Evolutionary conservation across 2,888 invertebrate genomes (phyloP).

Genomic region (Pomacea canaliculata): DNA sequence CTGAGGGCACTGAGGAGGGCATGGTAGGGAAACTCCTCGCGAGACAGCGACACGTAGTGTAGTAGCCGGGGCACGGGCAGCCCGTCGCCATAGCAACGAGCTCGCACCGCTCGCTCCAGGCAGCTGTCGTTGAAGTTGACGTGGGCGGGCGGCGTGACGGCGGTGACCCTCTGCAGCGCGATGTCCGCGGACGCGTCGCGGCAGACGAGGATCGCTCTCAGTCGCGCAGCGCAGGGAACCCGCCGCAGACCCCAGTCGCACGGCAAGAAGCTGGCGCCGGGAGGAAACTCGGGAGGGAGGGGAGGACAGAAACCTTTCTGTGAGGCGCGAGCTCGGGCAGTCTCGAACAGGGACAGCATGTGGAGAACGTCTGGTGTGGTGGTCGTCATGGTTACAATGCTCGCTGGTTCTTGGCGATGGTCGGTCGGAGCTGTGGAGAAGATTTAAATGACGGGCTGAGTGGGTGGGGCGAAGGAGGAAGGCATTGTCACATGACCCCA

Average conservation of each 20-base stretch:
- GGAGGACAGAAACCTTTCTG: neutral
- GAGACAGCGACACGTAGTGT: constrained; percentile 52
- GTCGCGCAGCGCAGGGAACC: neutral
- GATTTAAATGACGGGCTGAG: no score
- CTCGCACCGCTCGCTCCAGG: constrained; percentile 30
- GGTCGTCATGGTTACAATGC: no score
- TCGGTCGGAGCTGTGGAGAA: no score
- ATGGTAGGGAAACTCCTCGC: constrained; percentile 40
- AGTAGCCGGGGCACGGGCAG: constrained; percentile 44
- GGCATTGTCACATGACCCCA: no score
- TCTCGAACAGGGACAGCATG: neutral
- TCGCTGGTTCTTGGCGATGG: no score
- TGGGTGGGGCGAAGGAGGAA: no score
- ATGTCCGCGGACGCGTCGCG: neutral
- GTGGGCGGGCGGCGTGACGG: neutral
- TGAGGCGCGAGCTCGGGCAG: neutral
- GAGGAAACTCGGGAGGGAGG: neutral
- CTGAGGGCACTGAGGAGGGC: constrained; percentile 50
- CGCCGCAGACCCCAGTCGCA: neutral
- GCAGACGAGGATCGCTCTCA: neutral
- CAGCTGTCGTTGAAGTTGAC: constrained; percentile 35
- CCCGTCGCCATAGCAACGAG: constrained; percentile 28
- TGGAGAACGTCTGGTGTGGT: no score
- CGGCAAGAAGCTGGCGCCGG: neutral
- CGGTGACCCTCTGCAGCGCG: neutral